These are phyloP conservation scores for Pseudochirops cupreus DNA, from an alignment of 2,797 vertebrate species.

Conservation along the genomic window DNA sequence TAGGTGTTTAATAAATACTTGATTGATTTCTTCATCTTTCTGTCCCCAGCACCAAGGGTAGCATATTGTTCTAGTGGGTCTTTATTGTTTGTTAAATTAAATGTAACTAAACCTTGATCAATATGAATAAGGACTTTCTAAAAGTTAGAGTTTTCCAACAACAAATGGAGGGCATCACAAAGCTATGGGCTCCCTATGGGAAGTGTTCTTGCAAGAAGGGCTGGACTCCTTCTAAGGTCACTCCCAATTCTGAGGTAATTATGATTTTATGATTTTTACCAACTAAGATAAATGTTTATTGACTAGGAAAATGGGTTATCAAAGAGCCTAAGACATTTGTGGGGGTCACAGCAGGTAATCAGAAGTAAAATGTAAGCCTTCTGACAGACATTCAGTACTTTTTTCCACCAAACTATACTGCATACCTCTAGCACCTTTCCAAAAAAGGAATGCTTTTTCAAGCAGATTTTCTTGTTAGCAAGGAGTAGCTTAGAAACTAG, in stretches of 20 bases:
- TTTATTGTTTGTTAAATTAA: background rate
- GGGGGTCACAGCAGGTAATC: background rate
- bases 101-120: background rate
- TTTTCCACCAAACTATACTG: background rate
- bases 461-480: conserved; percentile 9
- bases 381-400: background rate
- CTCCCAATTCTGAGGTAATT: background rate
- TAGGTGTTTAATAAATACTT: background rate
- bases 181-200: background rate
- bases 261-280: background rate
- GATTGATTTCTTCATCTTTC: background rate
- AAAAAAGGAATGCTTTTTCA: background rate
- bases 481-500: conserved; percentile 6
- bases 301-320: background rate
- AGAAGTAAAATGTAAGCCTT: background rate
- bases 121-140: background rate
- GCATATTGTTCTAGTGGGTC: background rate
- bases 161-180: background rate
- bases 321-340: background rate
- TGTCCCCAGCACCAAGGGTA: background rate
- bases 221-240: background rate
- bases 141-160: background rate
- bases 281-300: background rate
- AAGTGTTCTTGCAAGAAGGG: background rate
- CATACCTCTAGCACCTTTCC: background rate